Evolutionary conservation across 1,140 invertebrate genomes (phyloP), one percentile per base, ranked within the genome.

Genomic region (Heterodera schachtii): DNA sequence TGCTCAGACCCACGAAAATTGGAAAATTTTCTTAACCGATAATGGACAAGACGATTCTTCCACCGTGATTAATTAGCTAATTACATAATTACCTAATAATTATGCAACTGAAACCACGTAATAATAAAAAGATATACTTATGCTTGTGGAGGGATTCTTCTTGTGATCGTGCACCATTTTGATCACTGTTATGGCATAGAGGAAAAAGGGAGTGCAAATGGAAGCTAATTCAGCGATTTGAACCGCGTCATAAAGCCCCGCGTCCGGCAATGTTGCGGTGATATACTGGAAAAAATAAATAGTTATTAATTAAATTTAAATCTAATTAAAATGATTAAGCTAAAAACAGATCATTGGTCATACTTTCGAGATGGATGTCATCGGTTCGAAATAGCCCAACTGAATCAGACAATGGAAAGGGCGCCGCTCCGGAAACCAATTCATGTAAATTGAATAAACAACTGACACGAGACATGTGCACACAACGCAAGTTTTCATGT

Each of bases 371-470:
- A 78, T 78, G 44, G 49, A 47, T 16, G 77, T 70, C 47, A 64
- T 69, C 31, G 77, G 64, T 5, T 78, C 77, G 21, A 78, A 78
- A 31, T 78, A 78, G 13, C 70, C 77, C 31, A 78, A 49, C 21
- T 52, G 64, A 43, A 69, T 78, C 8, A 78, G 64, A 46, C 77
- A 78, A 69, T 78, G 77, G 70, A 78, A 78, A 13, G 77, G 77
- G 21, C 77, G 13, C 47, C 77, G 21, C 6, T 66, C n/a, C 47
- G 7, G 6, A 6, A 64, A 69, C 77, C 77, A 78, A 78, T 78
- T 78, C 70, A 70, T 52, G 57, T 78, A 70, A 7, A 78, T 64
- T 43, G 77, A 78, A 69, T 78, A 78, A 46, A 78, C 21, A 21
- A 69, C 7, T 41, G 49, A 60, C 46, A 78, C 5, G 5, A 71